phyloP scores from a whole-genome alignment of 2,888 invertebrate species.

The Acanthosoma haemorrhoidale region DNA sequence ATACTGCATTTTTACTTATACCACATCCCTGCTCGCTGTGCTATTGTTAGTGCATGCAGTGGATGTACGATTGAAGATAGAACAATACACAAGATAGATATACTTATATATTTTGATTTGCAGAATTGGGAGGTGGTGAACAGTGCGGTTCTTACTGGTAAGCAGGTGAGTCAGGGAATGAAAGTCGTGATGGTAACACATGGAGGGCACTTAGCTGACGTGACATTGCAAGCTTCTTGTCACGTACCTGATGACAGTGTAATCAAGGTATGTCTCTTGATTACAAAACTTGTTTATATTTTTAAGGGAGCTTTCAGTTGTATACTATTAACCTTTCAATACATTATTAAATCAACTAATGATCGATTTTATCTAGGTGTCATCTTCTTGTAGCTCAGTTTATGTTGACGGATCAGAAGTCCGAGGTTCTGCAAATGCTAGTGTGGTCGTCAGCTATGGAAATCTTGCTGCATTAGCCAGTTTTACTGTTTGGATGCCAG shows the following conservation, averaged over 20 bases:
- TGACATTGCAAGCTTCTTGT: constrained; percentile 89
- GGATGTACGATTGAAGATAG: no score
- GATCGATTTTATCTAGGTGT: constrained; percentile 60
- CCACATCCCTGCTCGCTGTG: no score
- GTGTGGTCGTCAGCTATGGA: constrained; percentile 86
- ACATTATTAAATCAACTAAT: no score
- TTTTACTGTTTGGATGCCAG: constrained; percentile 96
- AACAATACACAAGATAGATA: background rate
- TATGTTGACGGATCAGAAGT: constrained; percentile 95
- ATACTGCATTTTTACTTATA: no score
- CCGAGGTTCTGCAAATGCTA: constrained; percentile 88
- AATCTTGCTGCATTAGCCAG: constrained; percentile 82
- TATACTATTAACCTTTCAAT: no score
- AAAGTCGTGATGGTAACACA: constrained; percentile 92
- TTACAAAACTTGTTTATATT: no score
- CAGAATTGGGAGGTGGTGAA: constrained; percentile 94
- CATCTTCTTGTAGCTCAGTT: constrained; percentile 91
- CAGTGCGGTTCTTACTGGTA: constrained; percentile 88
- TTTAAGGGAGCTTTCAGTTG: no score
- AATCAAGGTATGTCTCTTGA: constrained; percentile 77
- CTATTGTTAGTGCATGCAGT: no score
- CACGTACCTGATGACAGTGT: constrained; percentile 93
- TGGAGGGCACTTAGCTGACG: constrained; percentile 89
- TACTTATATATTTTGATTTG: constrained; percentile 41
- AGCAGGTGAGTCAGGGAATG: constrained; percentile 90